Evolutionary conservation across 2,888 invertebrate species (phyloP).

Genomic region (Sipha maydis): DNA sequence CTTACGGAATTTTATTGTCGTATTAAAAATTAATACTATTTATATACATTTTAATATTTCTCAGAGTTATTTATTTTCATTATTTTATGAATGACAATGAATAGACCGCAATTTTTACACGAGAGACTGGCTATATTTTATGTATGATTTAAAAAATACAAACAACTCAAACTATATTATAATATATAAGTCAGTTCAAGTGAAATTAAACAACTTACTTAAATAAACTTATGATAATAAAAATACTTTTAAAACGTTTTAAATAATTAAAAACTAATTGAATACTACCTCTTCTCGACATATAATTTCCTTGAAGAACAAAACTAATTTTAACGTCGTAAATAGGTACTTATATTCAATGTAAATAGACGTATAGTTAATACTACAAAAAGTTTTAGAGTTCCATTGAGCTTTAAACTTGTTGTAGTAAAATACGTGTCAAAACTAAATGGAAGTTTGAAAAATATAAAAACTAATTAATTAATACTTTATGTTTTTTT

Average conservation of each 20-base stretch:
- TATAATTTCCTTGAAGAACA: neutral
- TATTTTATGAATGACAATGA: neutral
- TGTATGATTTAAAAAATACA: too few species aligned
- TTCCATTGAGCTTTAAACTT: too few species aligned
- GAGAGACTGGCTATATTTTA: too few species aligned
- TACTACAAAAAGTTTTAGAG: too few species aligned
- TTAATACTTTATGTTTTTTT: neutral
- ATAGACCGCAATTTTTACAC: too few species aligned
- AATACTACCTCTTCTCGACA: neutral
- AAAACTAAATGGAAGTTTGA: neutral
- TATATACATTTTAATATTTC: neutral
- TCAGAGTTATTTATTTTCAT: neutral
- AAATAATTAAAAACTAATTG: slow-evolving; percentile 17
- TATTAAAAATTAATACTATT: neutral
- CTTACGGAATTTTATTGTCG: neutral
- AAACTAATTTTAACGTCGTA: neutral
- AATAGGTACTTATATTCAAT: neutral
- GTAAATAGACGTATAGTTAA: too few species aligned
- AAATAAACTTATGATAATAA: neutral
- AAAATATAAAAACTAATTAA: neutral
- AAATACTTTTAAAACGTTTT: slow-evolving; percentile 15
- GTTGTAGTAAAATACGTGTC: too few species aligned
- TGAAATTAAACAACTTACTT: slow-evolving; percentile 20
- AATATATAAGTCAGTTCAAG: neutral
- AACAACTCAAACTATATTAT: too few species aligned